A percentile compares a stretch with the other conserved stretches of the same genome.
These are phyloP conservation scores for Pegoplata infirma DNA, from an alignment of 2,888 invertebrate species.

Conservation along the genomic window DNA sequence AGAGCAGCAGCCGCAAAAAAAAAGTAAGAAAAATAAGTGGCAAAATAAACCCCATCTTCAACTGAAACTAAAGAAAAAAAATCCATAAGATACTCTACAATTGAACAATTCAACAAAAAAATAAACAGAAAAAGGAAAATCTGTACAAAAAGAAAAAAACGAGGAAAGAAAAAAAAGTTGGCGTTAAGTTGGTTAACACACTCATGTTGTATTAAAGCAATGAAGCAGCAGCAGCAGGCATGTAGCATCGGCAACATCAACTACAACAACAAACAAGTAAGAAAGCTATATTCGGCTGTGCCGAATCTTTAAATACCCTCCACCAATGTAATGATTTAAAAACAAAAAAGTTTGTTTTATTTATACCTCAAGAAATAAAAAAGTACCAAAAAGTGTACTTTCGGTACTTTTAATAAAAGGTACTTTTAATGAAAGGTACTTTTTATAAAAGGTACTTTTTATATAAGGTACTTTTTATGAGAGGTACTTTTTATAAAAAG, in stretches of 20 bases:
- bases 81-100: slow-evolving; percentile 1
- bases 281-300: too few species aligned
- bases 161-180: slow-evolving; percentile 33
- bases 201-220: slow-evolving; percentile 34
- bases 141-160: background rate
- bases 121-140: slow-evolving; percentile 12
- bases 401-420: too few species aligned
- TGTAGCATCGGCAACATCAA: slow-evolving; percentile 28
- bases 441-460: too few species aligned
- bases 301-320: too few species aligned
- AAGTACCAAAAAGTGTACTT: too few species aligned
- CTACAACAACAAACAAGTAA: background rate
- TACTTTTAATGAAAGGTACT: too few species aligned
- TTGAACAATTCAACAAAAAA: slow-evolving; percentile 24
- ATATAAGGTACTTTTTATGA: too few species aligned
- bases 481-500: too few species aligned
- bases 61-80: slow-evolving; percentile 10
- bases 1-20: background rate
- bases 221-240: slow-evolving; percentile 24
- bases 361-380: too few species aligned
- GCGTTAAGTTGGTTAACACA: slow-evolving; percentile 62
- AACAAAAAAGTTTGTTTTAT: too few species aligned
- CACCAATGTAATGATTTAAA: too few species aligned
- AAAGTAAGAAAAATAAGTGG: slow-evolving; percentile 8
- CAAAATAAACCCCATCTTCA: slow-evolving; percentile 1